Base-by-base conservation (phyloP, 1,140 invertebrate genomes). In the Neodiprion lecontei region DNA sequence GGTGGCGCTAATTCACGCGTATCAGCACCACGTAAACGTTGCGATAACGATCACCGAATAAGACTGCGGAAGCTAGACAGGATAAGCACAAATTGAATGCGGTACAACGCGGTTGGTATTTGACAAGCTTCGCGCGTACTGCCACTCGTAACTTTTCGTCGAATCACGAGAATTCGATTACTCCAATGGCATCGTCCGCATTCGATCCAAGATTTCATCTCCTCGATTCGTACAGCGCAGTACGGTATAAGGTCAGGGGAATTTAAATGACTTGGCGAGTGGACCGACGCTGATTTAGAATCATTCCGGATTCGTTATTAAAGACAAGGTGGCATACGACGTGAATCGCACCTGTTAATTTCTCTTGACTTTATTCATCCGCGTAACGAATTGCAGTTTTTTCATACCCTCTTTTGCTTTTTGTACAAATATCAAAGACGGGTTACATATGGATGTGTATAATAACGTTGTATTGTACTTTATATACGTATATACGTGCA, bases 81-180 rank as follows among this genome's bases (percentile, higher is more conserved):
- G 48, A 74, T 50, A 70, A 48, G 53, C 14, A 61, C 48, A n/a
- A 23, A 53, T 21, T 74, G 17, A 61, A 61, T 61, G 53, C 53
- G 53, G n/a, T 61, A 61, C 53, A 17, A 61, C 53, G 53, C 8
- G n/a, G 53, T 40, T 40, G 9, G 53, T 61, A 14, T 14, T 61
- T 12, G 17, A 21, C 17, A 21, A 21, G 61, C 65, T 70, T 53
- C 21, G 40, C 21, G 21, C 49, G 67, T 61, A 72, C 72, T 66
- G 73, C 75, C 61, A 48, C 53, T 40, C 79, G 77, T 81, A 82
- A 81, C 83, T 78, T 81, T 73, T 78, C 74, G 78, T 76, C 75
- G 71, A 77, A 77, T 79, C 77, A 79, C 76, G 72, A 72, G 80
- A 77, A 85, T 87, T 85, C 83, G 79, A 87, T 87, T 87, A 85